These are phyloP conservation scores for Passer domesticus DNA, from an alignment of 2,113 vertebrate genomes.

Conservation along the genomic window DNA sequence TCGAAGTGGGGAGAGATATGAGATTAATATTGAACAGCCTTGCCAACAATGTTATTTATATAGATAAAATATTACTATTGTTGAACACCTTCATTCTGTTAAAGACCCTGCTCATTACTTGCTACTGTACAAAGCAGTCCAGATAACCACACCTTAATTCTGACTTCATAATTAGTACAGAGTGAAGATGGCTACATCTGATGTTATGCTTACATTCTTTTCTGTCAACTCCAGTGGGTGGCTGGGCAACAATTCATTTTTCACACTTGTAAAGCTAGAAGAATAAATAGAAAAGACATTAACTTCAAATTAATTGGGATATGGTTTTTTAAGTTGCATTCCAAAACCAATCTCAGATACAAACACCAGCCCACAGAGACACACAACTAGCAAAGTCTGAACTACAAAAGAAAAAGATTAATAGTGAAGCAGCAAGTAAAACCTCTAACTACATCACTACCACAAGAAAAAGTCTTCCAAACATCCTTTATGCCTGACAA, in stretches of 20 bases:
- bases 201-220: conserved; percentile 86
- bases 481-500: not conserved
- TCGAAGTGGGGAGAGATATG: not conserved
- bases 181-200: not conserved
- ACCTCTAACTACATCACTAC: not conserved
- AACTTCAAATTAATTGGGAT: not conserved
- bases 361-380: not conserved
- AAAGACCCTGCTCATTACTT: not conserved
- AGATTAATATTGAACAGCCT: not conserved
- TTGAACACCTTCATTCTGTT: not conserved
- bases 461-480: not conserved
- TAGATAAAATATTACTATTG: not conserved
- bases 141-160: not conserved
- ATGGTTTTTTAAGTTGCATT: not conserved
- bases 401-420: not conserved
- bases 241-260: conserved; percentile 91
- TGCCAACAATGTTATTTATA: not conserved
- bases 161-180: not conserved
- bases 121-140: not conserved
- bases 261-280: conserved; percentile 87
- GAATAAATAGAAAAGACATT: not conserved
- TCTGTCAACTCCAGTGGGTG: conserved; percentile 92
- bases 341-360: not conserved
- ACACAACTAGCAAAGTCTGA: not conserved
- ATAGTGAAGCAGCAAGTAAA: not conserved